Evolutionary conservation across 2,797 vertebrate genomes (phyloP).

Genomic region (Antrozous pallidus): DNA sequence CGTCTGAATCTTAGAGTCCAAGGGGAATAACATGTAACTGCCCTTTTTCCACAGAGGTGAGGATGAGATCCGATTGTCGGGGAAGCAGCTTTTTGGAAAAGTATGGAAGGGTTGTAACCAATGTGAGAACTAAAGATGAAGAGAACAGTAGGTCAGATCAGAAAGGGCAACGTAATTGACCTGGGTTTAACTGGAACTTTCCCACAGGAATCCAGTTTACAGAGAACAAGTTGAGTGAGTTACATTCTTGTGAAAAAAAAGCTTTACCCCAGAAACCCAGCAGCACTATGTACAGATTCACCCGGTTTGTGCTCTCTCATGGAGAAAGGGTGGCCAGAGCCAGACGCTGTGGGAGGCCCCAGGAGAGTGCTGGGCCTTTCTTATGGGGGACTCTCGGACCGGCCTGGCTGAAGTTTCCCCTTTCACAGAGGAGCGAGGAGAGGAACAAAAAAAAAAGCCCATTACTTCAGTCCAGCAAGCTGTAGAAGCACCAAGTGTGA

Average conservation of each 20-base stretch:
- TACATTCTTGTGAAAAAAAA: background rate
- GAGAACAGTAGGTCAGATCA: background rate
- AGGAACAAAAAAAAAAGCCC: background rate
- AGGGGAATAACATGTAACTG: background rate
- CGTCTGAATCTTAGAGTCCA: background rate
- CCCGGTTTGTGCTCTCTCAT: background rate
- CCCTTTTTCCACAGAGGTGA: background rate
- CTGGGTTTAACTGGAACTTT: background rate
- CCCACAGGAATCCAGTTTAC: slow-evolving; percentile 28
- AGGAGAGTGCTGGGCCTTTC: slow-evolving; percentile 36
- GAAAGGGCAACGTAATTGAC: background rate
- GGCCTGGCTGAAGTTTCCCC: background rate
- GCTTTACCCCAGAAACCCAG: slow-evolving; percentile 32
- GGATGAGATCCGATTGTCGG: background rate
- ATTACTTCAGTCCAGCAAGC: background rate
- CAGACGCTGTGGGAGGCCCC: background rate
- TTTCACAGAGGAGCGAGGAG: background rate
- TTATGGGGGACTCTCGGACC: background rate
- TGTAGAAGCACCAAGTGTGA: background rate
- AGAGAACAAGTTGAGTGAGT: slow-evolving; percentile 42
- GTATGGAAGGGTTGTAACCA: background rate
- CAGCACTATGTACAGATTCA: background rate
- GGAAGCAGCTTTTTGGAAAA: background rate
- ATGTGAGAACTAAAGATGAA: background rate
- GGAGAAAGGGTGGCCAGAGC: background rate